Evolutionary conservation across 2,113 vertebrate genomes (phyloP).

Genomic region (Oreochromis spilurus): DNA sequence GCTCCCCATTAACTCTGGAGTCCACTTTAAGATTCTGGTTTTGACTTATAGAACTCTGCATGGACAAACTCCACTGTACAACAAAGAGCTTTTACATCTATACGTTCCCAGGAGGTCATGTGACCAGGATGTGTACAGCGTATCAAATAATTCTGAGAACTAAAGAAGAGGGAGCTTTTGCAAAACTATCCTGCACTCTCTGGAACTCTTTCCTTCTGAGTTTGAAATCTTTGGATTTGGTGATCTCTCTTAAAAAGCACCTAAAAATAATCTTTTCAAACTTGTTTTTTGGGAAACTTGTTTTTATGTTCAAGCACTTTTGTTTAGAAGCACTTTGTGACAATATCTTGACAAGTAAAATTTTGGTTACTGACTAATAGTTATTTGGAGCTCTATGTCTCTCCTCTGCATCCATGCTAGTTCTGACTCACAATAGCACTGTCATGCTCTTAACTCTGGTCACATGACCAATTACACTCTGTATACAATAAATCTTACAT

Average conservation of each 20-base stretch:
- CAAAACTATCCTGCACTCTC: not conserved
- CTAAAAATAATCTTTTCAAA: not conserved
- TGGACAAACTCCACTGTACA: not conserved
- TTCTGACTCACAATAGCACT: not conserved
- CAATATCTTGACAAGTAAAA: not conserved
- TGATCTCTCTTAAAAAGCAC: not conserved
- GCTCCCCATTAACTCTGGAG: not conserved
- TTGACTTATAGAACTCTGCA: not conserved
- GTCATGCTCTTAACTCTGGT: not conserved
- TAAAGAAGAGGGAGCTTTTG: not conserved
- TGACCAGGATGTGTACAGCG: rapidly evolving
- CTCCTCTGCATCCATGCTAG: not conserved
- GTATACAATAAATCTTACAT: not conserved
- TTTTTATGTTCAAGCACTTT: not conserved
- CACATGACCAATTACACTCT: not conserved
- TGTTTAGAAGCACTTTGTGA: not conserved
- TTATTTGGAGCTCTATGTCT: not conserved
- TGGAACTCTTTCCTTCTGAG: not conserved
- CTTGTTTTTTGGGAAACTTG: not conserved
- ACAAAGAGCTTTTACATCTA: not conserved
- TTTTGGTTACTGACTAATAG: not conserved
- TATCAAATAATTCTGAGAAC: not conserved
- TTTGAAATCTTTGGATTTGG: not conserved
- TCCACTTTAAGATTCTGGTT: not conserved
- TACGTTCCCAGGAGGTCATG: not conserved